Conservation (phyloP, 2,113 vertebrate species). For the Tragelaphus scriptus region DNA sequence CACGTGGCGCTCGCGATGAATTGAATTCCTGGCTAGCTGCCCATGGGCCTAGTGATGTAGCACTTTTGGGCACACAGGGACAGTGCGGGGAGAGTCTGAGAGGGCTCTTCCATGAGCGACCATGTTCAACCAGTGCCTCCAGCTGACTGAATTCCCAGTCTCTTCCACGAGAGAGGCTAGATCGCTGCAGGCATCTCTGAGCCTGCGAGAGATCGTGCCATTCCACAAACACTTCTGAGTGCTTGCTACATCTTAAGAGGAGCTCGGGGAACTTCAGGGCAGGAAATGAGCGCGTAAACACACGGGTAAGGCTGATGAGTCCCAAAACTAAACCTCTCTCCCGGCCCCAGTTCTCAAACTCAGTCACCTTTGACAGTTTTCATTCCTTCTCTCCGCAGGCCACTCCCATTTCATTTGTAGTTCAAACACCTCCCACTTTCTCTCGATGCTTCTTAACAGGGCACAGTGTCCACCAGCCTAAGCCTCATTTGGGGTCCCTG, state of each 20-base stretch:
- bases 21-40: neutral
- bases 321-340: neutral
- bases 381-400: neutral
- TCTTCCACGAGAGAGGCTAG: neutral
- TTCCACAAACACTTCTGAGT: neutral
- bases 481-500: neutral
- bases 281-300: neutral
- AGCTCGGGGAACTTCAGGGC: too few species aligned
- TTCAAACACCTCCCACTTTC: neutral
- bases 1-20: rapidly evolving
- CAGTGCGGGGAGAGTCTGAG: too few species aligned
- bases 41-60: rapidly evolving
- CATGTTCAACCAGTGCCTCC: neutral
- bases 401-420: neutral
- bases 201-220: neutral
- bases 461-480: neutral
- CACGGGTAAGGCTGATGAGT: rapidly evolving
- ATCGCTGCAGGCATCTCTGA: neutral
- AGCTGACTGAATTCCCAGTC: too few species aligned
- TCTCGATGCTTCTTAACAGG: neutral
- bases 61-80: neutral
- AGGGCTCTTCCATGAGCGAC: neutral
- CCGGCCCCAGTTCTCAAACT: neutral
- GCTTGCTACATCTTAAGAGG: neutral
- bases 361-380: neutral